Conservation (phyloP, 2,113 vertebrate genomes). For the Colinus virginianus region DNA sequence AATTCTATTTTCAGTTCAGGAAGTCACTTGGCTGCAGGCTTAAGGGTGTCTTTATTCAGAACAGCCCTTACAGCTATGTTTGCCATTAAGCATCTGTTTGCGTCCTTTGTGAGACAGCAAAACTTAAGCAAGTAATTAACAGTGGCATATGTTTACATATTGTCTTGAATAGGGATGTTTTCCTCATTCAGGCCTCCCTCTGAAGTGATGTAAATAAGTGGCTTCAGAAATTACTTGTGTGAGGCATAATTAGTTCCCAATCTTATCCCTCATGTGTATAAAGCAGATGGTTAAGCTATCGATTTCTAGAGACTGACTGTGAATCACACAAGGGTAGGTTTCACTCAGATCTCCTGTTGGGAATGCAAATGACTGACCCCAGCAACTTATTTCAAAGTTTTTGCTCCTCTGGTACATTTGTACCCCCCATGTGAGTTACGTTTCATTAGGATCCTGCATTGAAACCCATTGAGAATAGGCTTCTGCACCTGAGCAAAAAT, state of each 20-base stretch:
- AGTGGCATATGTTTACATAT: constrained; percentile 2
- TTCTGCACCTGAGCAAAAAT: neutral
- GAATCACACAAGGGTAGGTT: neutral
- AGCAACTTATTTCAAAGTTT: neutral
- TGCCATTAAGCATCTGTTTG: neutral
- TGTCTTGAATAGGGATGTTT: neutral
- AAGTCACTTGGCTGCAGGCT: neutral
- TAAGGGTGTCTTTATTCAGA: neutral
- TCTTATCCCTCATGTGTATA: neutral
- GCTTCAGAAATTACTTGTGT: neutral
- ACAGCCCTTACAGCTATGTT: neutral
- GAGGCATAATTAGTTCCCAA: neutral
- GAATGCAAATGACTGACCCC: neutral
- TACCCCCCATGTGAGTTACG: neutral
- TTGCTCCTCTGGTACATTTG: neutral
- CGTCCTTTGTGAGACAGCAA: neutral
- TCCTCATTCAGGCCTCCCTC: neutral
- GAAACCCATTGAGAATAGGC: neutral
- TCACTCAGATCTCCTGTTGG: neutral
- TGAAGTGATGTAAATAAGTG: constrained; percentile 5
- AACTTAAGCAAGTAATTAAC: constrained; percentile 6
- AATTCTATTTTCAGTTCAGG: neutral
- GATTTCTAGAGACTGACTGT: neutral
- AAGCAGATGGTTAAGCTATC: constrained; percentile 4
- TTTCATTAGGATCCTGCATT: neutral